Base-by-base conservation (phyloP, 2,113 vertebrate species). In the Melanostigma gelatinosum region DNA sequence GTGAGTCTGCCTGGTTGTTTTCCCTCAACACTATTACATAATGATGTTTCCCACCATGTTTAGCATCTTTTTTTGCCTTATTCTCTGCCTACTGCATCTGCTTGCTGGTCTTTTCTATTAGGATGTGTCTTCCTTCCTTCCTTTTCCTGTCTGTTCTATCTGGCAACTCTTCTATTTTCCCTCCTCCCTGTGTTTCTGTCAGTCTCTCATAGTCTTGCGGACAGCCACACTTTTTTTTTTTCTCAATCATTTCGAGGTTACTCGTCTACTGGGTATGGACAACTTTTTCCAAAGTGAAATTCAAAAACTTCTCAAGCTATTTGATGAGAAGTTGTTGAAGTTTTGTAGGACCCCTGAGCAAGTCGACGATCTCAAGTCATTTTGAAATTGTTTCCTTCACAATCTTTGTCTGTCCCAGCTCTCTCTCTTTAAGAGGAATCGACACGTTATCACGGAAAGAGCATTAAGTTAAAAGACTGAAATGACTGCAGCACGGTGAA, bases 271-370 rank as follows among this genome's bases (percentile, higher is more conserved):
- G 69, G 57, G 58, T 79, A 69, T 69, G 8, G 65, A 65, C 63
- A 73, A 64, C 48, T 68, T 77, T 44, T 68, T 72, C 18, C 57
- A 82, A 84, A 74, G 74, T 24, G 22, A 55, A 75, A 78, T 80
- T 65, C 76, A 64, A 32, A 69, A 80, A 63, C 73, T 55, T 84
- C 12, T 77, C 20, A 44, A 70, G 58, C 10, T 65, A 58, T 84
- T 75, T 79, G 66, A 86, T 55, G 78, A 44, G 27, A 64, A 13
- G 8, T 55, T 80, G 24, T 68, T 9, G 77, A 62, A 71, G 55
- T 79, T 84, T 60, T 29, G 58, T 42, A 4, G 18, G 22, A 64
- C 52, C 63, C 46, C 54, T 62, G 46, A 85, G 74, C 46, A 54
- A 7, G 22, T 34, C 1, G 5, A n/a, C 67, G 10, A 66, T 65